These are phyloP conservation scores for Melangyna quadrimaculata DNA, from an alignment of 2,888 invertebrate genomes.

Conservation along the genomic window DNA sequence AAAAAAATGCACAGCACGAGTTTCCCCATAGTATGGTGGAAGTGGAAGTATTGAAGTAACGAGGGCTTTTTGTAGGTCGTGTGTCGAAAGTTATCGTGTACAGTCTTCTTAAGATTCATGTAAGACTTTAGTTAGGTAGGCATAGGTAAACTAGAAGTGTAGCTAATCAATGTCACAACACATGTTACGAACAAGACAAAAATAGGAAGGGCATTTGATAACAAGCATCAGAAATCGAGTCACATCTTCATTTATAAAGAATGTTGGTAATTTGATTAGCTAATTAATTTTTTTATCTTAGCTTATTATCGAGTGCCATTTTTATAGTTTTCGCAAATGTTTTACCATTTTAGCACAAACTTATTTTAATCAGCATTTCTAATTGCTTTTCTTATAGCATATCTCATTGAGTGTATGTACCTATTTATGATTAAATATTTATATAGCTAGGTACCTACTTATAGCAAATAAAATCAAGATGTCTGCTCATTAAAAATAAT, in stretches of 20 bases:
- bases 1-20: background rate
- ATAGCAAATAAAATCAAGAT: conserved; percentile 56
- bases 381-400: conserved; percentile 49
- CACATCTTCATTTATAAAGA: background rate
- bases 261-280: background rate
- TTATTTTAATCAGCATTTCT: conserved; percentile 51
- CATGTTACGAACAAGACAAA: background rate
- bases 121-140: background rate
- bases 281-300: background rate
- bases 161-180: conserved; percentile 1
- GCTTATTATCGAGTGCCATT: background rate
- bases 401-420: background rate
- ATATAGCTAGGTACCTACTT: background rate
- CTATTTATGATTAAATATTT: conserved; percentile 50
- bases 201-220: background rate
- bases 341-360: conserved; percentile 22
- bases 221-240: background rate
- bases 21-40: no score
- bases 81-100: background rate
- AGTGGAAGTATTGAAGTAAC: background rate
- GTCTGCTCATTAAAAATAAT: conserved; percentile 30
- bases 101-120: background rate
- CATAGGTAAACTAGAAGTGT: background rate
- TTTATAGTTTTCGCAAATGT: background rate
- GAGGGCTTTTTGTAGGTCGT: conserved; percentile 33